A percentile compares a stretch with the other conserved stretches of the same genome.
Conservation (phyloP, 2,113 vertebrate genomes). For the Pardalotus punctatus region DNA sequence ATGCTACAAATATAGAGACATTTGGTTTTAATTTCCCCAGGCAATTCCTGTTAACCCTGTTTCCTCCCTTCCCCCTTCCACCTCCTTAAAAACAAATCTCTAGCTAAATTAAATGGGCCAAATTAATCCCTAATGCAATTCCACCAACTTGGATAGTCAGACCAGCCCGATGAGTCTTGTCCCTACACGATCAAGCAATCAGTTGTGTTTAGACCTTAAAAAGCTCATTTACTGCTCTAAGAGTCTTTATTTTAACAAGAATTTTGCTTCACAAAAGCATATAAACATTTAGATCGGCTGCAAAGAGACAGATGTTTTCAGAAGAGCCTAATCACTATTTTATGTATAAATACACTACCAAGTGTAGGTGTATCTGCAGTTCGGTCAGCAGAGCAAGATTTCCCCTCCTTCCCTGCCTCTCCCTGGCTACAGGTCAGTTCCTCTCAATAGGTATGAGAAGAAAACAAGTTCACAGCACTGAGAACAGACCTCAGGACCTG, state of each 20-base stretch:
- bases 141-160: not conserved
- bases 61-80: conserved; percentile 13
- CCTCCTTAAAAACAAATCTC: conserved; percentile 28
- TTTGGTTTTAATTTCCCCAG: conserved; percentile 41
- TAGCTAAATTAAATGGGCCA: conserved; percentile 60
- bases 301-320: not conserved
- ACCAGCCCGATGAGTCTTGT: not conserved
- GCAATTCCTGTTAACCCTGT: conserved; percentile 34
- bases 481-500: not conserved
- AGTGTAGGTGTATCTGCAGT: not conserved
- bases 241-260: conserved; percentile 16
- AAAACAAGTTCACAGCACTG: not conserved
- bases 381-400: not conserved
- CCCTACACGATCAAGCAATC: not conserved
- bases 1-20: not conserved
- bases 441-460: not conserved
- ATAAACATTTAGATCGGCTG: not conserved
- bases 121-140: conserved; percentile 63
- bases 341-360: not conserved
- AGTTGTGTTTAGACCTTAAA: not conserved
- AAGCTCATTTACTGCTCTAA: not conserved
- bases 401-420: not conserved
- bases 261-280: not conserved
- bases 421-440: not conserved
- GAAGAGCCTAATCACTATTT: not conserved